Conservation (phyloP, 2,113 vertebrate species). For the Thermophis baileyi region DNA sequence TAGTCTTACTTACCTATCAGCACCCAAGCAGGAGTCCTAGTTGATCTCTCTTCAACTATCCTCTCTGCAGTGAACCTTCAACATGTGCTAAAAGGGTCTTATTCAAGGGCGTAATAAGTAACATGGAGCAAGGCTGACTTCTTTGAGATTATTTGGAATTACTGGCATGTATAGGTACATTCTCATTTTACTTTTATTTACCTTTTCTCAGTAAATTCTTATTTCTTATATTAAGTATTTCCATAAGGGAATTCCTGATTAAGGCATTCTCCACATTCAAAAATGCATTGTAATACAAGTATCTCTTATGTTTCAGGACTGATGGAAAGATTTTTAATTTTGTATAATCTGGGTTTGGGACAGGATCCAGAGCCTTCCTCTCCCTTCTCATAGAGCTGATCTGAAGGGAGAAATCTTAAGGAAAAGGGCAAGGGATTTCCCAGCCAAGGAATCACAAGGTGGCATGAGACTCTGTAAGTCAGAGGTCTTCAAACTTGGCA, state of each 20-base stretch:
- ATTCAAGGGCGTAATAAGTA: not conserved
- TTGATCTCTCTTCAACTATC: not conserved
- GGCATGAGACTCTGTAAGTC: not conserved
- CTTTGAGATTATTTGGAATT: not conserved
- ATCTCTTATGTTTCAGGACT: not conserved
- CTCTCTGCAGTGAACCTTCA: not conserved
- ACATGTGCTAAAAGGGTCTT: not conserved
- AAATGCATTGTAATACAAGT: not conserved
- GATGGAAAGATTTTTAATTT: not conserved
- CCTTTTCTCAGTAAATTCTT: not conserved
- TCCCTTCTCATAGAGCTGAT: not conserved
- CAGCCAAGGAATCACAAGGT: not conserved
- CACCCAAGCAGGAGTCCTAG: not conserved
- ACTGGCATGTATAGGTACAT: not conserved
- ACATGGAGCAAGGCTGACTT: not conserved
- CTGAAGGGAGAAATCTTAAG: not conserved
- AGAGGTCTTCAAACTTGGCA: no score
- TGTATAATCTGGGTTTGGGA: not conserved
- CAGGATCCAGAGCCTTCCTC: not conserved
- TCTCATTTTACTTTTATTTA: not conserved
- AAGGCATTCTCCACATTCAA: not conserved
- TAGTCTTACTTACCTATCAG: no score
- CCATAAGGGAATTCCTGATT: not conserved
- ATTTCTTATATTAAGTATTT: not conserved
- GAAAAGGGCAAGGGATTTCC: not conserved